Base-by-base conservation (phyloP, 2,888 invertebrate genomes). In the Drepanosiphum platanoidis region DNA sequence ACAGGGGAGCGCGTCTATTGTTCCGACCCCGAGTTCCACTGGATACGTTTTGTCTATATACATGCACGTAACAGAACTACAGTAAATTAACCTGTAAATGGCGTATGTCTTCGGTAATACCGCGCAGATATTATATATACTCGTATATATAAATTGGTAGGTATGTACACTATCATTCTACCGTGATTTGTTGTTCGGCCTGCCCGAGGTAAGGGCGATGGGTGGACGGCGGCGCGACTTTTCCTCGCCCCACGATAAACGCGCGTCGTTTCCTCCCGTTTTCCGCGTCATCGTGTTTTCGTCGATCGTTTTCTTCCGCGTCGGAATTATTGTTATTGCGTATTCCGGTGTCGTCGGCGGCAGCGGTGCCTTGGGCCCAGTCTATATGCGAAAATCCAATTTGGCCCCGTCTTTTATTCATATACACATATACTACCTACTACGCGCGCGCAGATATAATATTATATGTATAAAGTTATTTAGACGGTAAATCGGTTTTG, bases 21-120 rank as follows among this genome's bases (percentile, higher is more conserved):
- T 74, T 64, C 74, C 42, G 78, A 46, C 7, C n/a, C 46, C 66
- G 66, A n/a, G 18, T 66, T 36, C 32, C n/a, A 79, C 79, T 46
- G 18, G 8, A 3, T 3, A 3, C 46, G 5, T 46, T 18, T 11
- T 42, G 42, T 42, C 9, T 42, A 58, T 46, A 58, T 32, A 58
- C n/a, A 15, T 27, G 39, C 39, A 36, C 18, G 15, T 34, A 66
- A 13, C 36, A n/a, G 5, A n/a, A n/a, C 11, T 27, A 15, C 42
- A 39, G 77, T 66, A 66, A 79, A 79, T 79, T 79, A 66, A 79
- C 79, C 79, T 79, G 79, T 66, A 32, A 46, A 79, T 79, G 66
- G 46, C 79, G 46, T 66, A 42, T 42, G 32, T 66, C 30, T 68
- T 52, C 52, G 52, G 52, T 52, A 52, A 52, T 52, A 22, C 32